These are phyloP conservation scores for Anarhynchus alexandrinus DNA, from an alignment of 2,113 vertebrate species.

Conservation along the genomic window DNA sequence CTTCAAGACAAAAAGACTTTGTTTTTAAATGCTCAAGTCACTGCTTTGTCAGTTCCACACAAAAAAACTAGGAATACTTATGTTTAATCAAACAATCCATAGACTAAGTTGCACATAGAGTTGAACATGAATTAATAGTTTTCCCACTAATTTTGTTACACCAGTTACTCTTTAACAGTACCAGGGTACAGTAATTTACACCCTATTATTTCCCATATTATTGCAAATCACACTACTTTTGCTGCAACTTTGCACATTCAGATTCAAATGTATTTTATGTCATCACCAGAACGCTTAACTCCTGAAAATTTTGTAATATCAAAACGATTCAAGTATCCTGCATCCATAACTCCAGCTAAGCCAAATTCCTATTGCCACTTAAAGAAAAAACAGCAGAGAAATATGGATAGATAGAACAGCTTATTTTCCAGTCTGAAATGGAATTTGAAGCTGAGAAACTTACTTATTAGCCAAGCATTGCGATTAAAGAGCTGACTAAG, in stretches of 20 bases:
- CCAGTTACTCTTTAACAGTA: background rate
- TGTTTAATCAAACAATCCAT: background rate
- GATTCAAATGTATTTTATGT: background rate
- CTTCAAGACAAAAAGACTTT: background rate
- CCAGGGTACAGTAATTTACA: background rate
- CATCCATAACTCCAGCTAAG: background rate
- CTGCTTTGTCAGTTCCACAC: background rate
- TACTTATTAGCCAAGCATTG: background rate
- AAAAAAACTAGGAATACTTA: background rate
- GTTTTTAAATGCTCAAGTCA: background rate
- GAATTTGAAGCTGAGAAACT: conserved; percentile 5
- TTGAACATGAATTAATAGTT: background rate
- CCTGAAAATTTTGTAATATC: background rate
- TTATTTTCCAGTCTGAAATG: background rate
- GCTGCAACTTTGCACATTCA: background rate
- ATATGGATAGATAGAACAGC: background rate
- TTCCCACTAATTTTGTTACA: background rate
- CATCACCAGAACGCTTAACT: background rate
- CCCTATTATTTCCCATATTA: background rate
- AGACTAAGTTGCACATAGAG: background rate
- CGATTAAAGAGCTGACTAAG: background rate
- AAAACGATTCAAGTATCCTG: background rate
- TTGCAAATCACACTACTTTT: background rate
- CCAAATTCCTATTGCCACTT: background rate
- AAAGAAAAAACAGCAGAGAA: background rate